Percentiles rank a stretch among this genome's conserved stretches.
Evolutionary conservation across 2,888 invertebrate genomes (phyloP).

Genomic region (Lasioglossum oenotherae): DNA sequence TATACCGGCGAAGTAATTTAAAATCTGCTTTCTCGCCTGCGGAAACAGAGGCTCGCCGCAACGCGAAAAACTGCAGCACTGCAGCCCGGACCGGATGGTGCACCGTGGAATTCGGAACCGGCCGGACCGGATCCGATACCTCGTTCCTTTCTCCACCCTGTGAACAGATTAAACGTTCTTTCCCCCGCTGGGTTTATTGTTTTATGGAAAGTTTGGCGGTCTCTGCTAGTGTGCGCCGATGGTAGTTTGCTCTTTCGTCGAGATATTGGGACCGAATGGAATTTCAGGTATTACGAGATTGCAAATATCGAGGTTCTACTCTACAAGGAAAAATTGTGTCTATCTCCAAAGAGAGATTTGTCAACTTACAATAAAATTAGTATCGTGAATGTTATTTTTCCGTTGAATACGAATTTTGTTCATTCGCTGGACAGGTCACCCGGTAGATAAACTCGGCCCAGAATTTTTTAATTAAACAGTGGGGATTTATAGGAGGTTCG

Average conservation of each 20-base stretch:
- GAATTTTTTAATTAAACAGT: slow-evolving; percentile 3
- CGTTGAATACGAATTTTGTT: background rate
- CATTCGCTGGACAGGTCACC: background rate
- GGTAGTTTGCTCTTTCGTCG: background rate
- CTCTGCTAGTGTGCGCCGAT: background rate
- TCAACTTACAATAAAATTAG: background rate
- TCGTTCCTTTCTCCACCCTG: background rate
- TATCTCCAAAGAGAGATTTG: too few relatives aligned
- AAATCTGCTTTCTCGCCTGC: slow-evolving; percentile 32
- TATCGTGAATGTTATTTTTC: background rate
- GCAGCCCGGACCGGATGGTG: background rate
- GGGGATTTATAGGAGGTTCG: background rate
- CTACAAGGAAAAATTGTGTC: background rate
- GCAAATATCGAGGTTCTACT: background rate
- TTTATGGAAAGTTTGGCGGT: background rate
- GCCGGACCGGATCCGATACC: background rate
- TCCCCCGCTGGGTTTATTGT: background rate
- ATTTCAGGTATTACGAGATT: background rate
- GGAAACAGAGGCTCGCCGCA: slow-evolving; percentile 3
- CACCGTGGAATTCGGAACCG: background rate
- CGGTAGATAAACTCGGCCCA: background rate
- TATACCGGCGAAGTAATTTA: slow-evolving; percentile 46
- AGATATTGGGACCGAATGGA: background rate
- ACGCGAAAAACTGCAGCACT: background rate
- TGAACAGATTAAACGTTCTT: background rate